Evolutionary conservation across 2,888 invertebrate species (phyloP).

Genomic region (Calameuta filiformis): DNA sequence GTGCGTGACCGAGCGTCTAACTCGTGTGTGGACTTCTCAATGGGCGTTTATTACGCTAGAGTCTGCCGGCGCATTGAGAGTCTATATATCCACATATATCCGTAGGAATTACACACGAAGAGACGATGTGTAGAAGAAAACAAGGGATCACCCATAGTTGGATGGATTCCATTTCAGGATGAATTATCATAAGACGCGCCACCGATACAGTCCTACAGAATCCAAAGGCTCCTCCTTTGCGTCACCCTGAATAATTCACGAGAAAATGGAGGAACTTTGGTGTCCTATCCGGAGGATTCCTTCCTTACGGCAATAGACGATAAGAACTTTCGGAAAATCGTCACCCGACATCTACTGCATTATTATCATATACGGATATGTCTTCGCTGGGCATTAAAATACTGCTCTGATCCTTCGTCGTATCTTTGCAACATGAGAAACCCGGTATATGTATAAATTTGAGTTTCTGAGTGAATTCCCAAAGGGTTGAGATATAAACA

Average conservation of each 20-base stretch:
- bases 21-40: conserved; percentile 14
- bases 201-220: neutral
- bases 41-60: conserved; percentile 5
- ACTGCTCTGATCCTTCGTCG: neutral
- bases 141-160: neutral
- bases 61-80: neutral
- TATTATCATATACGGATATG: neutral
- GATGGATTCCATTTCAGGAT: neutral
- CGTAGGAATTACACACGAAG: neutral
- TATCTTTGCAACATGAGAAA: neutral
- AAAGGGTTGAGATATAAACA: neutral
- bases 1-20: conserved; percentile 15
- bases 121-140: neutral
- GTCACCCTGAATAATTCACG: neutral
- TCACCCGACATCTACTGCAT: neutral
- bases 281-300: neutral
- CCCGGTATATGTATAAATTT: neutral
- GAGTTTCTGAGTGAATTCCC: neutral
- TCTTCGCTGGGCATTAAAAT: neutral
- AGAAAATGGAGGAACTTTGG: neutral
- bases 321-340: neutral
- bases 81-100: neutral
- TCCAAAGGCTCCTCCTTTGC: neutral
- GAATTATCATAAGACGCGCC: neutral
- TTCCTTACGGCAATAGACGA: neutral